phyloP scores from a whole-genome alignment of 2,888 invertebrate species.

The Troilus luridus region DNA sequence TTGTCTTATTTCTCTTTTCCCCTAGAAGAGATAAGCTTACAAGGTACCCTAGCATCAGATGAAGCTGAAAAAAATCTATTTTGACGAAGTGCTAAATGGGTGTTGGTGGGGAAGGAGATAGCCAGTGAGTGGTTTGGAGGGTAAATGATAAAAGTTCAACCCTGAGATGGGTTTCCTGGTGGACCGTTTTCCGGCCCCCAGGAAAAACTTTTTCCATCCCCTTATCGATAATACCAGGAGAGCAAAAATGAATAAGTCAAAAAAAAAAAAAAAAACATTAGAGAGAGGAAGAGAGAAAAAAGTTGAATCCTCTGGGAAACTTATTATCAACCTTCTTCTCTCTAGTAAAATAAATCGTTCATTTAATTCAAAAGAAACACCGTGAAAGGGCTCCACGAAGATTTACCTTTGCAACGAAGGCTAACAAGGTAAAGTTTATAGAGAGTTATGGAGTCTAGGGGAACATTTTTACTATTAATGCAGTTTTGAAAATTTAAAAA shows the following conservation, averaged over 20 bases:
- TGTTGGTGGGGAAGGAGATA: slow-evolving; percentile 39
- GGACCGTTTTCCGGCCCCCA: slow-evolving; percentile 41
- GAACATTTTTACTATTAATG: neutral
- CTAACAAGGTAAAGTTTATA: slow-evolving; percentile 12
- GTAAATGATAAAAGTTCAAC: slow-evolving; percentile 57
- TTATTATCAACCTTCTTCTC: slow-evolving; percentile 41
- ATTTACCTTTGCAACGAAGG: neutral
- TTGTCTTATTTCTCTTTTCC: neutral
- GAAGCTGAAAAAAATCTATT: slow-evolving; percentile 31
- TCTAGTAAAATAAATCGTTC: slow-evolving; percentile 44
- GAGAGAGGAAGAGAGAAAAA: neutral
- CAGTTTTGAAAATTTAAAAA: neutral
- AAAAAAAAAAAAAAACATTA: neutral
- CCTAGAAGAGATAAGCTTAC: neutral
- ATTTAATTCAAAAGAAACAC: slow-evolving; percentile 45
- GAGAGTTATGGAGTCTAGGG: neutral
- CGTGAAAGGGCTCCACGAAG: neutral
- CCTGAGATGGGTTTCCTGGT: slow-evolving; percentile 50
- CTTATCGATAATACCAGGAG: slow-evolving; percentile 54
- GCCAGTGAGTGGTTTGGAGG: slow-evolving; percentile 27
- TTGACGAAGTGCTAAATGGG: slow-evolving; percentile 48
- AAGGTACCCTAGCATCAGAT: neutral
- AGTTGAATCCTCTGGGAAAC: slow-evolving; percentile 12
- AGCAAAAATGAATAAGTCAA: slow-evolving; percentile 54
- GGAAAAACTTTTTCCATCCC: slow-evolving; percentile 55